Base-by-base conservation (phyloP, 2,888 invertebrate species). In the Sipha maydis region DNA sequence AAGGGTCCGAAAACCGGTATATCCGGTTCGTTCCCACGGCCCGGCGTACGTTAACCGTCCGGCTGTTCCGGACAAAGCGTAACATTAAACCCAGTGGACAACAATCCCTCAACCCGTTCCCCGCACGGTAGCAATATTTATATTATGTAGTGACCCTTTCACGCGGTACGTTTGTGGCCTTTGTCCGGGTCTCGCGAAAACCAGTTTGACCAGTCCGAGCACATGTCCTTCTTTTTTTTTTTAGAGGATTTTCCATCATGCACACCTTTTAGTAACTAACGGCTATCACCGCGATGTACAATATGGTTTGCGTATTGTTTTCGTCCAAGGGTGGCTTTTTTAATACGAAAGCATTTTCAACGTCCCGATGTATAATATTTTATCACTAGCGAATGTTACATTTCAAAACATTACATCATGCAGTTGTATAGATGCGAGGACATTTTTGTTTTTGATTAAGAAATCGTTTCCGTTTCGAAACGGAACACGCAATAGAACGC, bases 1-100 rank as follows among this genome's bases (percentile, higher is more conserved):
- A 88, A 88, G 88, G 88, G 88, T 88, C 88, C 80, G 88, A 88
- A 82, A 88, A 88, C 88, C 88, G 75, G 88, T 88, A 88, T 88
- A 82, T 82, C 88, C 88, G 88, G 88, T 88, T 86, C 31, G 82
- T 88, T 88, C 88, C 88, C 88, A 82, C 82, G 41, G 77, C 41
- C 3, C 31, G 9, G 41, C 34, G 28, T 41, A 28, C 84, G 48
- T 48, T 56, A 71, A 85, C 80, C 79, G 88, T 88, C 80, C 88
- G 88, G 88, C 88, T 82, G 80, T 67, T 11, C 9, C 75, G 80
- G 88, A 80, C 88, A 80, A 85, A 56, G 88, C 41, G 80, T 17
- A 54, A 71, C 56, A 73, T 61, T 73, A 14, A 56, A 80, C 38
- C 71, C 61, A 67, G 82, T 82, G 82, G 88, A 75, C 82, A 69